Evolutionary conservation across 2,797 vertebrate species (phyloP).

Genomic region (Syngnathus acus): DNA sequence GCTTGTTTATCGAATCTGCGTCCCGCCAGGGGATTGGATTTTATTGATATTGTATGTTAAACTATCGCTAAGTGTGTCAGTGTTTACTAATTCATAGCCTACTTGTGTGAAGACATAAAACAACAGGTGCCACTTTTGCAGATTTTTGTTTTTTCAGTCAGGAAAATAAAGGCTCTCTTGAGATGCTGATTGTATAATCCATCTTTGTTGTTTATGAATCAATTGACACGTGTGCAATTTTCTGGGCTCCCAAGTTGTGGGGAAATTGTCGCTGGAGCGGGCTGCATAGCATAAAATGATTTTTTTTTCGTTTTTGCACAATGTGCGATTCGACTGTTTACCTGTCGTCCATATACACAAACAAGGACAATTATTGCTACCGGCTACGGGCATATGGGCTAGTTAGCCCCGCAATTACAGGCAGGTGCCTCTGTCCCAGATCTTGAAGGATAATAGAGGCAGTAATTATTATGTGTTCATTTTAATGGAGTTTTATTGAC

Average conservation of each 20-base stretch:
- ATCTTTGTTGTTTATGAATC: slow-evolving; percentile 27
- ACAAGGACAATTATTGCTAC: slow-evolving; percentile 68
- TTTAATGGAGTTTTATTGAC: slow-evolving; percentile 72
- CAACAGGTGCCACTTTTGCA: slow-evolving; percentile 26
- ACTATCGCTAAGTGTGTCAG: slow-evolving; percentile 15
- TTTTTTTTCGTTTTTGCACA: slow-evolving; percentile 31
- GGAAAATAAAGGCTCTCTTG: slow-evolving; percentile 14
- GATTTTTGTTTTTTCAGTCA: slow-evolving; percentile 7
- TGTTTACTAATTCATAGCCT: slow-evolving; percentile 25
- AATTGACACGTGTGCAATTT: slow-evolving; percentile 7
- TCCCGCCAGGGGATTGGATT: neutral
- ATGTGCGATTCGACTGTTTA: slow-evolving; percentile 35
- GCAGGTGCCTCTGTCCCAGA: slow-evolving; percentile 49
- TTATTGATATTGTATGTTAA: slow-evolving; percentile 17
- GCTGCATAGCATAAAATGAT: slow-evolving; percentile 49
- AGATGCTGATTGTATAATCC: slow-evolving; percentile 22
- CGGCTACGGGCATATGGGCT: slow-evolving; percentile 62
- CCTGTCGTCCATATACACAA: slow-evolving; percentile 38
- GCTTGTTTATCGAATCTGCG: slow-evolving; percentile 5
- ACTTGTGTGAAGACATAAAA: slow-evolving; percentile 25
- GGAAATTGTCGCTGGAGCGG: slow-evolving; percentile 14
- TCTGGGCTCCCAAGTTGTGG: slow-evolving; percentile 29
- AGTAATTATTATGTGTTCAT: slow-evolving; percentile 70
- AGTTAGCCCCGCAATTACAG: slow-evolving; percentile 64
- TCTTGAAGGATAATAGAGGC: slow-evolving; percentile 68